Evolutionary conservation across 2,113 vertebrate genomes (phyloP), one percentile per base, ranked within the genome.

Genomic region (Willisornis vidua): DNA sequence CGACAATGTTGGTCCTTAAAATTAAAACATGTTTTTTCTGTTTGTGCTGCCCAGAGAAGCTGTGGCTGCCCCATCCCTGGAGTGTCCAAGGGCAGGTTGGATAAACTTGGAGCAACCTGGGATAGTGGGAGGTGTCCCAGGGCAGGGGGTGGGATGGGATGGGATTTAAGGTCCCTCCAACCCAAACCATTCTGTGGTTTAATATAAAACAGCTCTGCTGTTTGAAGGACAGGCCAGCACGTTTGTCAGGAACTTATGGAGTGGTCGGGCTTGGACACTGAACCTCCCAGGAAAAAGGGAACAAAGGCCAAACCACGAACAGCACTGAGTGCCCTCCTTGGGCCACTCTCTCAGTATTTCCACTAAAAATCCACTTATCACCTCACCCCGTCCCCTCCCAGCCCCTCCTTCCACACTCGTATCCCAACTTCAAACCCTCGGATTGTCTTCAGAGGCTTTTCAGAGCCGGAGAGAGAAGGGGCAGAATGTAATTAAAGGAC

Each of bases 251-350:
- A 92, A 89, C 29, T 79, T 58, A 14, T 39, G 23, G 73, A 80
- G 84, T 1, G 6, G 46, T 26, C 51, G 33, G 59, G 57, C 85
- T 90, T 13, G 22, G 43, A 62, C 63, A 43, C 35, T 19, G 33
- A 79, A 59, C 54, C 84, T 49, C 58, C 25, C 77, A 61, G 58
- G 61, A 51, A 71, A 54, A 54, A 3, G 19, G 68, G 79, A 94
- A 94, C 61, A 92, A 96, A 95, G 75, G 39, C 14, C 85, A 45
- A 37, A 82, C 78, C 82, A 75, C 37, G 58, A 41, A 62, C 82
- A 88, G 68, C 76, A 4, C 1, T 1, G 4, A n/a, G 48, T 20
- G 67, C 73, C 77, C 67, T 77, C 51, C 81, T 75, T 4, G 33
- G 92, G 88, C 37, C 19, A 35, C 48, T 81, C 39, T 39, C n/a